Conservation (phyloP, 2,113 vertebrate species). For the Rhynchomys soricoides region DNA sequence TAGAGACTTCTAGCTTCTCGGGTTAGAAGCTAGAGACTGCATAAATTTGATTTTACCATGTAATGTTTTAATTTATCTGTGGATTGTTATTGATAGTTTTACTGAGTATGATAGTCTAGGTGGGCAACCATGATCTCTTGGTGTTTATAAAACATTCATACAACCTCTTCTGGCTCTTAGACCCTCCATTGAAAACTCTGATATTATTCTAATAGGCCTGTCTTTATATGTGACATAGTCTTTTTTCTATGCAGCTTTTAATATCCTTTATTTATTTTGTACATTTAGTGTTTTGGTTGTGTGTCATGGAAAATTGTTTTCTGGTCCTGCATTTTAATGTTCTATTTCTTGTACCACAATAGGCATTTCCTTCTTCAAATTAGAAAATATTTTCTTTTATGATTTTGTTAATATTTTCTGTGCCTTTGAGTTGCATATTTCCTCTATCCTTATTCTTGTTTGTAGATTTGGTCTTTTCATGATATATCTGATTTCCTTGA, state of each 20-base stretch:
- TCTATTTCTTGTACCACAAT: background rate
- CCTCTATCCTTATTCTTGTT: background rate
- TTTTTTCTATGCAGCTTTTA: background rate
- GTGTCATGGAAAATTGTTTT: background rate
- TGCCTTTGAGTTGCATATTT: background rate
- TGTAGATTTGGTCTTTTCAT: background rate
- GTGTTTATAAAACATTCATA: background rate
- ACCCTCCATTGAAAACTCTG: background rate
- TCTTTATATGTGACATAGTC: background rate
- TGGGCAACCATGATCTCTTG: background rate
- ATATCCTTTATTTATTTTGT: background rate
- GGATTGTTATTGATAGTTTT: background rate
- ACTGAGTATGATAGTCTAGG: background rate
- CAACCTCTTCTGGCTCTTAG: too few relatives aligned
- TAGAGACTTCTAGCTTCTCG: too few relatives aligned
- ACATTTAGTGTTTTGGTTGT: background rate
- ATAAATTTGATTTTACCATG: background rate
- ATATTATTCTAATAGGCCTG: background rate
- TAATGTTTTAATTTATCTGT: background rate
- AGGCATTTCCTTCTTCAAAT: background rate
- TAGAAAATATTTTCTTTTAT: background rate
- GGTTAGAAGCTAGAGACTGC: background rate
- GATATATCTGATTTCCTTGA: background rate
- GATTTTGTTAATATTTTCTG: background rate
- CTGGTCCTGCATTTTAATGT: background rate